Conservation (phyloP, 2,113 vertebrate genomes). For the Ptychochromis oligacanthus region DNA sequence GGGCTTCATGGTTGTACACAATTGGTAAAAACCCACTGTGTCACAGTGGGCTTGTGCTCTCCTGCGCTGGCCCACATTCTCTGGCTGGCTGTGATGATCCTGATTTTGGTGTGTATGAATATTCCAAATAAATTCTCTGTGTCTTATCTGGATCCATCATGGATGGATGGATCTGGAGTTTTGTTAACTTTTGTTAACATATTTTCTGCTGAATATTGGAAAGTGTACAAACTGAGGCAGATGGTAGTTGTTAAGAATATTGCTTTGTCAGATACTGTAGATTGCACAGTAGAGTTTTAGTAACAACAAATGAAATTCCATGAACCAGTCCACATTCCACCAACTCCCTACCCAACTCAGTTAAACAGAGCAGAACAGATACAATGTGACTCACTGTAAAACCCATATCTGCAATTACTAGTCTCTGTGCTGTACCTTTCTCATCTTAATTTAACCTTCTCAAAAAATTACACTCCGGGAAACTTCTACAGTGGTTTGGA, state of each 20-base stretch:
- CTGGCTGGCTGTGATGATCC: neutral
- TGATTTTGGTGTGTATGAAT: neutral
- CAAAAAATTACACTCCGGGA: conserved; percentile 27
- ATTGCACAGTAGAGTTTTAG: conserved; percentile 18
- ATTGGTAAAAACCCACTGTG: neutral
- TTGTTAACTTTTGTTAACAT: no score
- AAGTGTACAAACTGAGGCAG: no score
- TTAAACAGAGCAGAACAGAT: conserved; percentile 33
- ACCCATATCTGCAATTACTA: conserved; percentile 14
- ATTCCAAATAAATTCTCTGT: neutral
- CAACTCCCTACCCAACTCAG: conserved; percentile 5
- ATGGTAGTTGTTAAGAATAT: no score
- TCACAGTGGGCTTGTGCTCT: neutral
- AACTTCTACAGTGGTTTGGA: neutral
- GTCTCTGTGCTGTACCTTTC: neutral
- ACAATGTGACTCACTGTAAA: conserved; percentile 10
- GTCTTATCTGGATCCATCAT: conserved; percentile 1
- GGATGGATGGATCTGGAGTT: no score
- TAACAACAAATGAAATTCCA: conserved; percentile 21
- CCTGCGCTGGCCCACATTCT: neutral
- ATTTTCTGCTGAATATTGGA: no score
- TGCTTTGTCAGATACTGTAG: no score
- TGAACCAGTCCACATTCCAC: conserved; percentile 12
- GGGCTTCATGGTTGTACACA: neutral
- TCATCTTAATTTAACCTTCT: conserved; percentile 49